Evolutionary conservation across 1,140 invertebrate species (phyloP), one percentile per base, ranked within the genome.

Genomic region (Achroia grisella): DNA sequence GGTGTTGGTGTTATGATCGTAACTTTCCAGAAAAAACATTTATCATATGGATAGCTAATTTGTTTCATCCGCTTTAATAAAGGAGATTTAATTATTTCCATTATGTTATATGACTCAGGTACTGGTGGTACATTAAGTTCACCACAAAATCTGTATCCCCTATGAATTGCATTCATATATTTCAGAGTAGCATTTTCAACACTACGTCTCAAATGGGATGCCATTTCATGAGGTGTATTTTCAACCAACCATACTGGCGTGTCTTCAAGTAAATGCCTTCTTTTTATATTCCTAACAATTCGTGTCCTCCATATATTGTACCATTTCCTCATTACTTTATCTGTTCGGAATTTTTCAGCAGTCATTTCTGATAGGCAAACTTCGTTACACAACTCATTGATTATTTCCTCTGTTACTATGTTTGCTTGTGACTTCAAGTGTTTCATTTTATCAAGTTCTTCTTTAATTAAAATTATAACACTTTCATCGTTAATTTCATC

Each of bases 11-110:
- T 83, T 0, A 89, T 89, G 10, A 93, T 60, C n/a, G 89, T 71
- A 13, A 92, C 55, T 77, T 94, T 94, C 90, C 91, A 93, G 66
- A 88, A 93, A 37, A 88, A 75, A 51, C 87, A 87, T 48, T 87
- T 84, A 36, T 83, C 81, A 44, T 87, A 82, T 33, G 81, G 80
- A 58, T 82, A 86, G 44, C 69, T 77, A 17, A 86, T 78, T 60
- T 86, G 73, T 56, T 77, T 83, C 55, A 82, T 81, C 29, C 81
- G 72, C 62, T 84, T 79, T 33, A 82, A 47, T 10, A 88, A 65
- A 35, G 83, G 57, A 13, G 83, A 85, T 62, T 78, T 74, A 15
- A 86, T 86, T 39, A 87, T 70, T 68, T 87, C 77, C 48, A 83
- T 73, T 8, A 88, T 52, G 50, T 89, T 78, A 35, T 86, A 82